phyloP scores from a whole-genome alignment of 2,113 vertebrate species.

The Thryonomys swinderianus region DNA sequence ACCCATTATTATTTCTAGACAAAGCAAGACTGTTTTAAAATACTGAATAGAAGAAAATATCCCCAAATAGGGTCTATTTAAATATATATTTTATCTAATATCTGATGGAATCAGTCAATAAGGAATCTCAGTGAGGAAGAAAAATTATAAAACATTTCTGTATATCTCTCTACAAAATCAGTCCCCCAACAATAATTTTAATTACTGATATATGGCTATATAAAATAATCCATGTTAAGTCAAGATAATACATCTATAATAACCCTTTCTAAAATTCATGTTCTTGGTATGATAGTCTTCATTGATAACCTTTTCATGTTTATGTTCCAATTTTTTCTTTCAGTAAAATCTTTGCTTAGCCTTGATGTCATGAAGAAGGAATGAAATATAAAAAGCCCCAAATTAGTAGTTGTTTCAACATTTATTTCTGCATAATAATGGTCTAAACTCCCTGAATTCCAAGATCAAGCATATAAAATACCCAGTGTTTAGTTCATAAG shows the following conservation, averaged over 20 bases:
- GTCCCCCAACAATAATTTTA: neutral
- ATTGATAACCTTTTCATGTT: neutral
- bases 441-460: neutral
- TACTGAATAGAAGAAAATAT: neutral
- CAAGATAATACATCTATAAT: neutral
- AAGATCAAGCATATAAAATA: neutral
- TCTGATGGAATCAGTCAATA: neutral
- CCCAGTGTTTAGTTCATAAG: neutral
- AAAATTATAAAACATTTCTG: neutral
- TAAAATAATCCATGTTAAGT: neutral
- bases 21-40: neutral
- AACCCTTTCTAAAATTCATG: neutral
- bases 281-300: neutral
- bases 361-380: conserved; percentile 6
- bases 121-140: neutral
- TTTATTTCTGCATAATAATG: neutral
- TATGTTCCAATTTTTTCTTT: conserved; percentile 13
- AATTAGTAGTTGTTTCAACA: neutral
- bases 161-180: neutral
- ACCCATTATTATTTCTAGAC: conserved; percentile 32
- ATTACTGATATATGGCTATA: neutral
- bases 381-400: neutral
- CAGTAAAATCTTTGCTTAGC: neutral
- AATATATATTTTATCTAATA: neutral
- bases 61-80: neutral